Evolutionary conservation across 2,113 vertebrate species (phyloP).

Genomic region (Acinonyx jubatus): DNA sequence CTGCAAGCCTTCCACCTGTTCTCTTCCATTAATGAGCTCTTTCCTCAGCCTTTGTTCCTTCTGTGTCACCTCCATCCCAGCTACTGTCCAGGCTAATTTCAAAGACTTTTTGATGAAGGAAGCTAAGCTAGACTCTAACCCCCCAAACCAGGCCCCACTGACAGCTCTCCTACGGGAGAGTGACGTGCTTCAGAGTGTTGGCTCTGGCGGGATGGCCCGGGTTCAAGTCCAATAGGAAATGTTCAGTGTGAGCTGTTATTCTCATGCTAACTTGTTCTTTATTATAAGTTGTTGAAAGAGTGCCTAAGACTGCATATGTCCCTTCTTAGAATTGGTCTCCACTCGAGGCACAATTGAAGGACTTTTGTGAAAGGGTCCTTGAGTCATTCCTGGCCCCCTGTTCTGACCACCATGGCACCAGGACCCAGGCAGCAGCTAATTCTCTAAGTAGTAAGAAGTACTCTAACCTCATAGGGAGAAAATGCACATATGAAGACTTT

Average conservation of each 20-base stretch:
- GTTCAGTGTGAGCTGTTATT: neutral
- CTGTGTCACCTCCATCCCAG: neutral
- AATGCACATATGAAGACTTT: neutral
- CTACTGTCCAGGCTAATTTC: neutral
- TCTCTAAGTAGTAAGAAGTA: neutral
- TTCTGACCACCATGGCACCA: neutral
- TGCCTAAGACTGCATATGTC: neutral
- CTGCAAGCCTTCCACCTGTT: rapidly evolving
- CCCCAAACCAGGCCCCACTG: neutral
- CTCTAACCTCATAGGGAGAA: neutral
- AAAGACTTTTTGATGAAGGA: neutral
- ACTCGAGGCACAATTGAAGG: neutral
- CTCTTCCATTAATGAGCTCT: neutral
- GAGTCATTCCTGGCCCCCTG: neutral
- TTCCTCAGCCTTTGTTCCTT: neutral
- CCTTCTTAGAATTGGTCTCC: neutral
- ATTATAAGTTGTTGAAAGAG: neutral
- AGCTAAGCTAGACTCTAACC: neutral
- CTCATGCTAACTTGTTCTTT: neutral
- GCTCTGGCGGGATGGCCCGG: neutral
- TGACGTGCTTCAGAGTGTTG: neutral
- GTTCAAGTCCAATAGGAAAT: neutral
- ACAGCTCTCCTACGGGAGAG: neutral
- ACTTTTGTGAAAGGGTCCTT: neutral
- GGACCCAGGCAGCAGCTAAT: neutral